Conservation (phyloP, 2,113 vertebrate species). For the Leptocoma aspasia region DNA sequence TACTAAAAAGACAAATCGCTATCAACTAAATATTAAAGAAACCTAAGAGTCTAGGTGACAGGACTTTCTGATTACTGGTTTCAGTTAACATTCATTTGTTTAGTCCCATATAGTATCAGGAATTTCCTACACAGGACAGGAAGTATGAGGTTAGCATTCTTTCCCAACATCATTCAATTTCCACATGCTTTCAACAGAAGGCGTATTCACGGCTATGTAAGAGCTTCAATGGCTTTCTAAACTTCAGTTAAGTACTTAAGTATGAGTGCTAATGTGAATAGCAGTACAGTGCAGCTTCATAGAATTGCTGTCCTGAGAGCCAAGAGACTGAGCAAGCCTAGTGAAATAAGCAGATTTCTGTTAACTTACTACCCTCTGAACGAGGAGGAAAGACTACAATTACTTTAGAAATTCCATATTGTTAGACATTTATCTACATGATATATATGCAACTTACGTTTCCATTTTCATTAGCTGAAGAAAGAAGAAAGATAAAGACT, state of each 20-base stretch:
- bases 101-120: not conserved
- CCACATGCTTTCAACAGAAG: not conserved
- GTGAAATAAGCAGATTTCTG: not conserved
- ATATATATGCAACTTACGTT: not conserved
- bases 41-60: not conserved
- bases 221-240: not conserved
- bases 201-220: not conserved
- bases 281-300: not conserved
- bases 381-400: not conserved
- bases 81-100: not conserved
- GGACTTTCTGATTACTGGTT: not conserved
- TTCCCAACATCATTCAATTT: not conserved
- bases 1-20: not conserved
- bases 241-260: not conserved
- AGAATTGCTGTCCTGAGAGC: not conserved
- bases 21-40: not conserved
- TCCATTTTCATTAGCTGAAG: not conserved
- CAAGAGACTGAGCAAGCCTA: not conserved
- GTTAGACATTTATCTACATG: not conserved
- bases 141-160: not conserved
- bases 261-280: not conserved
- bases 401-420: not conserved
- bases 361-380: not conserved
- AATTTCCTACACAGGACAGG: not conserved
- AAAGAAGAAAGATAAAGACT: not conserved